Percentiles rank a stretch among this genome's conserved stretches.
phyloP scores from a whole-genome alignment of 2,888 invertebrate species.

The Brachyptera risi region DNA sequence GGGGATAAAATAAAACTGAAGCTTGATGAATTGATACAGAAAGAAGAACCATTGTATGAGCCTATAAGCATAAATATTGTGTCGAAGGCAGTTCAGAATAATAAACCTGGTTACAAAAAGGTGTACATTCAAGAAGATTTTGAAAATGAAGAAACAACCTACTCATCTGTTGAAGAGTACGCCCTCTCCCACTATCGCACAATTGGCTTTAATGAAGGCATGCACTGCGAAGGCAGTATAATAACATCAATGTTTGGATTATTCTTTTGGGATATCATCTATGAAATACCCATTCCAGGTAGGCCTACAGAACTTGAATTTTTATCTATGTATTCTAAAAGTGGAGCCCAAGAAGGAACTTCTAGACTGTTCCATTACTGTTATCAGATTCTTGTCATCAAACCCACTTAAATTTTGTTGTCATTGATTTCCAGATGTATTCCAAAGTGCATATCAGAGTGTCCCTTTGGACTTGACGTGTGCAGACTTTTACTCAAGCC shows the following conservation, averaged over 20 bases:
- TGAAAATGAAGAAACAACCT: slow-evolving; percentile 43
- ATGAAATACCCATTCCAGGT: slow-evolving; percentile 50
- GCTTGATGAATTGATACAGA: slow-evolving; percentile 38
- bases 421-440: too few relatives aligned
- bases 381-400: too few relatives aligned
- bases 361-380: too few relatives aligned
- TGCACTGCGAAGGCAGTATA: slow-evolving; percentile 69
- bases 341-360: too few relatives aligned
- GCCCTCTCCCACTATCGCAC: slow-evolving; percentile 51
- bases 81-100: slow-evolving; percentile 34
- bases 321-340: too few relatives aligned
- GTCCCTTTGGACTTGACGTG: slow-evolving; percentile 70
- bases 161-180: slow-evolving; percentile 54
- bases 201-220: slow-evolving; percentile 52
- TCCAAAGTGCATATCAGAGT: slow-evolving; percentile 60
- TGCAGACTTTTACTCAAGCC: slow-evolving; percentile 60
- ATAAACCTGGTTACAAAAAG: slow-evolving; percentile 40
- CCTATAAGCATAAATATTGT: slow-evolving; percentile 39
- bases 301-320: too few relatives aligned
- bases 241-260: slow-evolving; percentile 59
- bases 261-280: slow-evolving; percentile 78
- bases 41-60: slow-evolving; percentile 40
- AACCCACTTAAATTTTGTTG: too few relatives aligned
- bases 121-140: slow-evolving; percentile 38
- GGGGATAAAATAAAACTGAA: slow-evolving; percentile 37